phyloP scores from a whole-genome alignment of 2,797 vertebrate species.

The Myotis myotis region DNA sequence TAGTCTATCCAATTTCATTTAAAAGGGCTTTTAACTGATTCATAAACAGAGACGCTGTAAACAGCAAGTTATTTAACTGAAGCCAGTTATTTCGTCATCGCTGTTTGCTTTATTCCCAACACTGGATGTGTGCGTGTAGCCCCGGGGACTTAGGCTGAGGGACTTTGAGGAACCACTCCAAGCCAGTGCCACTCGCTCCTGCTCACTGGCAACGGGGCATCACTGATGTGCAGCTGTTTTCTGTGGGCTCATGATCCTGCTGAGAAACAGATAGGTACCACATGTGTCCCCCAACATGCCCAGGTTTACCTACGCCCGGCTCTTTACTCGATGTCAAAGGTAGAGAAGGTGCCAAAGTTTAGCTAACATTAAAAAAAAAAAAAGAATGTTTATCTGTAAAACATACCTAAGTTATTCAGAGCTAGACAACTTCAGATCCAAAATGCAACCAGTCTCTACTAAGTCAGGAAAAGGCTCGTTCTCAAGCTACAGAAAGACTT shows the following conservation, averaged over 20 bases:
- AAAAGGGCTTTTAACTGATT: slow-evolving; percentile 84
- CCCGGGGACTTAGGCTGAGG: background rate
- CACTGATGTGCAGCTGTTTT: background rate
- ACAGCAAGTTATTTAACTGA: slow-evolving; percentile 82
- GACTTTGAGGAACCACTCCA: background rate
- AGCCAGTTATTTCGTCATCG: slow-evolving; percentile 61
- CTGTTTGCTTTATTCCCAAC: background rate
- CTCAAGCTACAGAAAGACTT: background rate
- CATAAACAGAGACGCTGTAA: slow-evolving; percentile 81
- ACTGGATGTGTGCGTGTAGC: background rate
- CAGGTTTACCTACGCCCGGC: background rate
- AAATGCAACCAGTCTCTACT: background rate
- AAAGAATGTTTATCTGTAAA: background rate
- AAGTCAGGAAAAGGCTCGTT: accelerated
- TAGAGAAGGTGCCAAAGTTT: background rate
- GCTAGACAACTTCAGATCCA: background rate
- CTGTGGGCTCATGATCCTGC: background rate
- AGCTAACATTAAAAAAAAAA: background rate
- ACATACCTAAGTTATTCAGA: background rate
- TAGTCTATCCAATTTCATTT: slow-evolving; percentile 86
- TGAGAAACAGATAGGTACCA: background rate
- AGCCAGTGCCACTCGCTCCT: accelerated
- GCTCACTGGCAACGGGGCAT: background rate
- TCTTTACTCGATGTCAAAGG: background rate
- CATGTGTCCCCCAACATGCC: accelerated